Percentiles rank a stretch among this genome's conserved stretches.
These are phyloP conservation scores for Mesembrinibis cayennensis DNA, from an alignment of 2,113 vertebrate species.

Conservation along the genomic window DNA sequence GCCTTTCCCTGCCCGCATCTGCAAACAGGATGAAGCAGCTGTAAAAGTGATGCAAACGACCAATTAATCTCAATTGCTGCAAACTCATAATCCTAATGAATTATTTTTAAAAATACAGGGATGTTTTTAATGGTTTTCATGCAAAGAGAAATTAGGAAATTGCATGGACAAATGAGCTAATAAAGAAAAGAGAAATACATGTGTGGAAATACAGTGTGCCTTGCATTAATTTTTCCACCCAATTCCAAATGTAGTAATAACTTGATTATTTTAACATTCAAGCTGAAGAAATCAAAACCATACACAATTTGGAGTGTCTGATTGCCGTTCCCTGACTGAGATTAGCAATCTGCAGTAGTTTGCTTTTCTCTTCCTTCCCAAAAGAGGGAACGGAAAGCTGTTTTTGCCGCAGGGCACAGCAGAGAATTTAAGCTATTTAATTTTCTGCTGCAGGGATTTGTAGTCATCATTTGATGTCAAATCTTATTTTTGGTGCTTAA, in stretches of 20 bases:
- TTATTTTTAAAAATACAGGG: neutral
- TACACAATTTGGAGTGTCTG: neutral
- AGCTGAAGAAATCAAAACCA: neutral
- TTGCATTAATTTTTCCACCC: neutral
- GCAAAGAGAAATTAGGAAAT: neutral
- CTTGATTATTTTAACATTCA: neutral
- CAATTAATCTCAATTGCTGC: neutral
- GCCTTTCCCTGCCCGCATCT: neutral
- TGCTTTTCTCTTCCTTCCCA: neutral
- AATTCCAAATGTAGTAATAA: neutral
- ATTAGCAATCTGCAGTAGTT: neutral
- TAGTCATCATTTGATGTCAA: neutral
- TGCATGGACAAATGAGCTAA: neutral
- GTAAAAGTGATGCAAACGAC: neutral
- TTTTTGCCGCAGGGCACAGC: neutral
- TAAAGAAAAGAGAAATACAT: neutral
- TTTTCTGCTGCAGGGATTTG: neutral
- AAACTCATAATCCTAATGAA: neutral
- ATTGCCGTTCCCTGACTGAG: neutral
- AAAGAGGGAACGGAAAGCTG: neutral
- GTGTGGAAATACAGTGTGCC: neutral
- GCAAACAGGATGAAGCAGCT: neutral
- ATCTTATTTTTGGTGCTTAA: neutral
- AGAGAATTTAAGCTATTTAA: neutral
- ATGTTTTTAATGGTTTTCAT: neutral